A percentile compares a stretch with the other conserved stretches of the same genome.
Evolutionary conservation across 2,113 vertebrate genomes (phyloP).

Genomic region (Phylloscopus whistleri): DNA sequence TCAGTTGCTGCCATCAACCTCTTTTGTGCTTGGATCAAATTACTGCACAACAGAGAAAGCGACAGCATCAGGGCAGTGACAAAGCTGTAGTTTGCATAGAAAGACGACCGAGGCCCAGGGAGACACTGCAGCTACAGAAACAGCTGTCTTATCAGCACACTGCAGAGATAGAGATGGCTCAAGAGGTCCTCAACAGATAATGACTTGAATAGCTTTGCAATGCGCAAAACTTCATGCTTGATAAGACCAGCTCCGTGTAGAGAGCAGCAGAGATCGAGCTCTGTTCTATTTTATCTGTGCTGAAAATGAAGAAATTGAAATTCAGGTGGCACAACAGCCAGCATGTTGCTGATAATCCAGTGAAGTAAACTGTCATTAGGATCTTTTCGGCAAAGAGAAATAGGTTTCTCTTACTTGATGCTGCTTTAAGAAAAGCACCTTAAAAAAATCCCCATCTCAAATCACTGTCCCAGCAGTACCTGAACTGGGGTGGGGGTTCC

Average conservation of each 20-base stretch:
- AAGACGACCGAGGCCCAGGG: slow-evolving; percentile 65
- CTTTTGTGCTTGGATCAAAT: slow-evolving; percentile 69
- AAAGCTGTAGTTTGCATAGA: slow-evolving; percentile 73
- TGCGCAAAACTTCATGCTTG: slow-evolving; percentile 77
- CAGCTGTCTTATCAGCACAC: slow-evolving; percentile 81
- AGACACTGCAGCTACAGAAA: slow-evolving; percentile 72
- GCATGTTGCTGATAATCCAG: slow-evolving; percentile 61
- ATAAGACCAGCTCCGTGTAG: slow-evolving; percentile 69
- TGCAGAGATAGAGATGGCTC: slow-evolving; percentile 79
- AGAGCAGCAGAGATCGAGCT: slow-evolving; percentile 65
- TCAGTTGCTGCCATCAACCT: slow-evolving; percentile 44
- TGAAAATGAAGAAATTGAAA: slow-evolving; percentile 80
- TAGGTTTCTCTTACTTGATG: slow-evolving; percentile 27
- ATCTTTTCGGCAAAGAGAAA: slow-evolving; percentile 41
- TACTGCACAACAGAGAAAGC: slow-evolving; percentile 65
- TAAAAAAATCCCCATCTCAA: not conserved
- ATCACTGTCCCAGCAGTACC: not conserved
- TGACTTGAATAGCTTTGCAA: slow-evolving; percentile 79
- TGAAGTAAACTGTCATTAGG: slow-evolving; percentile 68
- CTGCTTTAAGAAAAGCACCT: not conserved
- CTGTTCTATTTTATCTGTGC: slow-evolving; percentile 69
- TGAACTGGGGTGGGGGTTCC: not conserved
- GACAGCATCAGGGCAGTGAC: slow-evolving; percentile 68
- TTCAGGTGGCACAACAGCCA: slow-evolving; percentile 69
- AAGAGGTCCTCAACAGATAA: slow-evolving; percentile 81